Evolutionary conservation across 1,140 invertebrate species (phyloP).

Genomic region (Platyura marginata): DNA sequence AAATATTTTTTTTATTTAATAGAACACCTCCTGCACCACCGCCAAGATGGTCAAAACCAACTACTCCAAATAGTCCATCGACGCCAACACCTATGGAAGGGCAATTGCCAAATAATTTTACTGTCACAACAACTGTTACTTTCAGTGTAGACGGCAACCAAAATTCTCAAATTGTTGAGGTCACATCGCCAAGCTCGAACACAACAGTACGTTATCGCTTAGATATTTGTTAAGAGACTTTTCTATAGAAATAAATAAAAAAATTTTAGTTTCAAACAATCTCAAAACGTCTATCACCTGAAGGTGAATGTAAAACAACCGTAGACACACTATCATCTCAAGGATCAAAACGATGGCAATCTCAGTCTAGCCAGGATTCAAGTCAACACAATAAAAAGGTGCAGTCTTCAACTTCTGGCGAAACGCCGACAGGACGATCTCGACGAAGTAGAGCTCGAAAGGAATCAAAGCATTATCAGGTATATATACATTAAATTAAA

Average conservation of each 20-base stretch:
- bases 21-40: slow-evolving; percentile 35
- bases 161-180: slow-evolving; percentile 26
- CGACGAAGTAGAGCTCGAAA: slow-evolving; percentile 24
- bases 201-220: neutral
- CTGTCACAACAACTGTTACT: slow-evolving; percentile 62
- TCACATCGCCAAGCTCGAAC: slow-evolving; percentile 15
- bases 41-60: slow-evolving; percentile 41
- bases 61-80: slow-evolving; percentile 27
- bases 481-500: too few relatives aligned
- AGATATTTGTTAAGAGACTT: neutral
- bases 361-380: slow-evolving; percentile 11
- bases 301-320: slow-evolving; percentile 29
- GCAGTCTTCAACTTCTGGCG: slow-evolving; percentile 9
- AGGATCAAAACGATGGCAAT: slow-evolving; percentile 22
- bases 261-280: slow-evolving; percentile 19
- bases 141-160: slow-evolving; percentile 43
- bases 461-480: slow-evolving; percentile 45
- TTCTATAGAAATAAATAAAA: neutral
- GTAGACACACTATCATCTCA: slow-evolving; percentile 27
- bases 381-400: slow-evolving; percentile 16
- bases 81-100: slow-evolving; percentile 44
- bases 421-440: slow-evolving; percentile 2
- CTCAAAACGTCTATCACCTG: slow-evolving; percentile 28
- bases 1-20: too few relatives aligned
- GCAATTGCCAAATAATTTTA: slow-evolving; percentile 43